Percentiles rank a stretch among this genome's conserved stretches.
phyloP scores from a whole-genome alignment of 2,797 vertebrate species.

The Falco cherrug region DNA sequence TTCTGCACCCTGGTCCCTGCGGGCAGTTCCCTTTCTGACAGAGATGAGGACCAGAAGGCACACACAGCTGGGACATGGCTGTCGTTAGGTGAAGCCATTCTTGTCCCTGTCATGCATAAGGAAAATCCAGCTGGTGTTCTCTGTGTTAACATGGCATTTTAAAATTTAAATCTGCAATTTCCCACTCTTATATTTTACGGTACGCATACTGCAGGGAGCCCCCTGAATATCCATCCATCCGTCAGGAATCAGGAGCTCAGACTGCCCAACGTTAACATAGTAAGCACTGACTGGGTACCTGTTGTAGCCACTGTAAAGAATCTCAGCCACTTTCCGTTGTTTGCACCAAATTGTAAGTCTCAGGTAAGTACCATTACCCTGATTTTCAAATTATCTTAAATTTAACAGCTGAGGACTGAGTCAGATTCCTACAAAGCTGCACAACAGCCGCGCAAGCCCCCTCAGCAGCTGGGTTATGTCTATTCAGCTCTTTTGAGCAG shows the following conservation, averaged over 20 bases:
- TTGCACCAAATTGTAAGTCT: background rate
- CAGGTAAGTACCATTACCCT: background rate
- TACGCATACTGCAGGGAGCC: background rate
- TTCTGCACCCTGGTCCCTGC: accelerated
- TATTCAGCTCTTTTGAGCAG: background rate
- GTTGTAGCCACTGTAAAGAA: background rate
- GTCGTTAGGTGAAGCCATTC: background rate
- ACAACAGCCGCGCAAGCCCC: background rate
- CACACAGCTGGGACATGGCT: background rate
- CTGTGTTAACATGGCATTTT: background rate
- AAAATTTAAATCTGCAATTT: background rate
- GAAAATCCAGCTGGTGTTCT: background rate
- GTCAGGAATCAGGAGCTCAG: background rate
- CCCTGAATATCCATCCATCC: background rate
- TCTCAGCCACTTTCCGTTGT: background rate
- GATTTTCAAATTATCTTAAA: background rate
- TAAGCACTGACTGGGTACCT: background rate
- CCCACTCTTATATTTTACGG: background rate
- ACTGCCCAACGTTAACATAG: background rate
- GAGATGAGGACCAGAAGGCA: background rate
- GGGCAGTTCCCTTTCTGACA: background rate
- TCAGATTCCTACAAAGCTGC: background rate
- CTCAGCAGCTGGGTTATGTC: background rate
- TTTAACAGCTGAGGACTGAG: background rate
- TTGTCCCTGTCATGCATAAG: background rate